Conservation (phyloP, 2,797 vertebrate species). For the Gymnoscopelus braueri region DNA sequence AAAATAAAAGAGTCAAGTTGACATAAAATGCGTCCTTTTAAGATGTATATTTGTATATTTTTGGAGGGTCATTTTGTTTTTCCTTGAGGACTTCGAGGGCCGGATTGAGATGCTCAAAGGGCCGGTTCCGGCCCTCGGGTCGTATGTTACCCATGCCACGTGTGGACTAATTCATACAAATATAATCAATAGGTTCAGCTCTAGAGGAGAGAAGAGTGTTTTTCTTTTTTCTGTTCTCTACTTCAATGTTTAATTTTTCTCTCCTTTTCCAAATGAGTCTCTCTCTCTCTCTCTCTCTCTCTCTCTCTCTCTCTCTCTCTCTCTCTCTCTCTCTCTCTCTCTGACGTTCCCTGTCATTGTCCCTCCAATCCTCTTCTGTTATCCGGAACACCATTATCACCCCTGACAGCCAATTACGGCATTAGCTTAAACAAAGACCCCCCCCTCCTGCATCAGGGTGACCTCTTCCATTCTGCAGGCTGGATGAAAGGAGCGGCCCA, state of each 20-base stretch:
- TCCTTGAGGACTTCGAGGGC: no score
- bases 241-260: neutral
- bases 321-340: neutral
- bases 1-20: no score
- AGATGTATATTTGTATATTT: no score
- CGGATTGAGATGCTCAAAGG: no score
- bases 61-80: no score
- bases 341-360: neutral
- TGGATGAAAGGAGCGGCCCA: slow-evolving; percentile 41
- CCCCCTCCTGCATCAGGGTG: slow-evolving; percentile 29
- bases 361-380: neutral
- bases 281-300: neutral
- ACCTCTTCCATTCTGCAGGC: slow-evolving; percentile 39
- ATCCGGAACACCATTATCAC: slow-evolving; percentile 5
- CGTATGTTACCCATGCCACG: no score
- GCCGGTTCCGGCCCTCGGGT: no score
- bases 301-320: neutral
- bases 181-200: no score
- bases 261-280: neutral
- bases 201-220: no score
- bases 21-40: no score
- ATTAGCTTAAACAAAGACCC: slow-evolving; percentile 34
- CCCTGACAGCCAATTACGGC: slow-evolving; percentile 34
- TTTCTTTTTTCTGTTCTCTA: neutral
- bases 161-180: no score